Base-by-base conservation (phyloP, 2,888 invertebrate species). In the Thalpophila matura region DNA sequence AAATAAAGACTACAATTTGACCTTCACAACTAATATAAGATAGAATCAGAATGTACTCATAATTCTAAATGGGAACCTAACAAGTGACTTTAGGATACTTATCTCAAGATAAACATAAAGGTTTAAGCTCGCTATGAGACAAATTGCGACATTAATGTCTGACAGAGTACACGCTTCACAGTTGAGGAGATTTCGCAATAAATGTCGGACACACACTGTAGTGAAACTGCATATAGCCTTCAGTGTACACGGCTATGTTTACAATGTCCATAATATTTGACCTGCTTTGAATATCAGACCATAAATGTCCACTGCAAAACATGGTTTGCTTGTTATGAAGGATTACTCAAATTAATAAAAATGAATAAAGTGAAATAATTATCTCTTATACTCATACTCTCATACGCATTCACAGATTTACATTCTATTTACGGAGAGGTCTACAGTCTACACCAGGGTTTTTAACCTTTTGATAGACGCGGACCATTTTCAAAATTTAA, bases 151-250 rank as follows among this genome's bases (percentile, higher is more conserved):
- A 72, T 69, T 68, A 56, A 59, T 69, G 72, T 53, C 59, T 45
- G 49, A 68, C 57, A 62, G 46, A 47, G 50, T 46, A 35, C 47
- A 43, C 16, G 54, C 51, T 73, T 71, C 68, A 73, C 72, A 53
- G 70, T 74, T 74, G 62, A 69, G 55, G 47, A 56, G 70, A 51
- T 69, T 63, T 56, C 38, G 58, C 40, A 59, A 69, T 58, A 56
- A 58, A 62, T 56, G 70, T 74, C 53, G 9, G 51, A 59, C 58
- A 55, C 51, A 60, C 46, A 16, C 2, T 58, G 55, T 54, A 27
- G 26, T 24, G 7, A 2, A 57, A 50, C 26, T 35, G 14, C 18
- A 26, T 43, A 7, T 20, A 26, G 14, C 12, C 46, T 26, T 18
- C 0, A 18, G n/a, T 38, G 16, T 62, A 43, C 4, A 42, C 12